Evolutionary conservation across 2,113 vertebrate genomes (phyloP).

Genomic region (Rhombomys opimus): DNA sequence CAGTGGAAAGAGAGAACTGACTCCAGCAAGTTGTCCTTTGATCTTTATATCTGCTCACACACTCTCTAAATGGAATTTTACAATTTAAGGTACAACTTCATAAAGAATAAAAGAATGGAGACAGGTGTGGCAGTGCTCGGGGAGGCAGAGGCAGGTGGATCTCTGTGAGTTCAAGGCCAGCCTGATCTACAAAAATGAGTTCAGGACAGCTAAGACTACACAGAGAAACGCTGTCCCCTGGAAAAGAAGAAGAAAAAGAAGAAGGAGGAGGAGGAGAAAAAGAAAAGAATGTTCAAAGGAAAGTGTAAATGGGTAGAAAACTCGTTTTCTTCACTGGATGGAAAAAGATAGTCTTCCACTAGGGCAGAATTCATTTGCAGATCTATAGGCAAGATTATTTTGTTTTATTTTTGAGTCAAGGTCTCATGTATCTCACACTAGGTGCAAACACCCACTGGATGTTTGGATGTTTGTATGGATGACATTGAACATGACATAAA

Average conservation of each 20-base stretch:
- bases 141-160: too few relatives aligned
- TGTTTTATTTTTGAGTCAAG: background rate
- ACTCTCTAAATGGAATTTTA: background rate
- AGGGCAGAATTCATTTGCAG: background rate
- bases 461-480: too few relatives aligned
- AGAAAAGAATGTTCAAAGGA: slow-evolving; percentile 12
- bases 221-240: too few relatives aligned
- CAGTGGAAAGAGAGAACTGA: background rate
- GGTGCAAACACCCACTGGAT: background rate
- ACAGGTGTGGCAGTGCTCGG: too few relatives aligned
- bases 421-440: background rate
- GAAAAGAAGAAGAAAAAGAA: too few relatives aligned
- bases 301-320: slow-evolving; percentile 30
- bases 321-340: slow-evolving; percentile 20
- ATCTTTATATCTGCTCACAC: background rate
- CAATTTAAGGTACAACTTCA: background rate
- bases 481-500: background rate
- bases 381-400: slow-evolving; percentile 14
- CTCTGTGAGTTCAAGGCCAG: too few relatives aligned
- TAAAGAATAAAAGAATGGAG: background rate
- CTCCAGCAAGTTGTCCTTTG: background rate
- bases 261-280: background rate
- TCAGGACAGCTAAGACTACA: too few relatives aligned
- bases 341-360: background rate
- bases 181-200: too few relatives aligned